phyloP scores from a whole-genome alignment of 2,113 vertebrate genomes.

The Syngnathus floridae region DNA sequence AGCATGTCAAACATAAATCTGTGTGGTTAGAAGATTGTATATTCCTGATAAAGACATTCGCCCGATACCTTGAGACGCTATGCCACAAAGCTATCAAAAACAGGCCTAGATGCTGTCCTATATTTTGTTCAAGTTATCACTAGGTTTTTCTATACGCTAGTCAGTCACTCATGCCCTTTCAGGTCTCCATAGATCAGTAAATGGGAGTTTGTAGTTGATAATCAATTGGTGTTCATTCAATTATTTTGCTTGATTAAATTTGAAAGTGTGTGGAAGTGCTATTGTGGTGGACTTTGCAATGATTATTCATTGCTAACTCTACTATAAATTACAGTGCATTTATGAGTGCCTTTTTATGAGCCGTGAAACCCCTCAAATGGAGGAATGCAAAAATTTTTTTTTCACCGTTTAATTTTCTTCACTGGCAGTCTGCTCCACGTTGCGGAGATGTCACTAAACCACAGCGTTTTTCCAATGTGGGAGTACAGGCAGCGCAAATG shows the following conservation, averaged over 20 bases:
- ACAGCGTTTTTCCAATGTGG: constrained; percentile 63
- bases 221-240: too few relatives aligned
- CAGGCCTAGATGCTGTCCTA: background rate
- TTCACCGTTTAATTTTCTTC: constrained; percentile 9
- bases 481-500: constrained; percentile 37
- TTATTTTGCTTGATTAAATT: too few relatives aligned
- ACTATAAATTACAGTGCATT: background rate
- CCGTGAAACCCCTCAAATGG: constrained; percentile 1
- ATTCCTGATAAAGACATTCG: background rate
- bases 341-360: background rate
- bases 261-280: background rate
- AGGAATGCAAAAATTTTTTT: background rate
- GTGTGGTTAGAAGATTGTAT: constrained; percentile 1
- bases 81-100: background rate
- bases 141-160: background rate
- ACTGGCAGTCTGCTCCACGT: constrained; percentile 32
- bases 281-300: background rate
- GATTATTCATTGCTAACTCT: background rate
- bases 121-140: background rate
- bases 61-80: background rate
- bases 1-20: background rate
- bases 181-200: background rate
- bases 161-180: background rate
- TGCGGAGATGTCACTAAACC: constrained; percentile 50
- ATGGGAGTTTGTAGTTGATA: background rate